Evolutionary conservation across 2,888 invertebrate species (phyloP).

Genomic region (Cataglyphis livida): DNA sequence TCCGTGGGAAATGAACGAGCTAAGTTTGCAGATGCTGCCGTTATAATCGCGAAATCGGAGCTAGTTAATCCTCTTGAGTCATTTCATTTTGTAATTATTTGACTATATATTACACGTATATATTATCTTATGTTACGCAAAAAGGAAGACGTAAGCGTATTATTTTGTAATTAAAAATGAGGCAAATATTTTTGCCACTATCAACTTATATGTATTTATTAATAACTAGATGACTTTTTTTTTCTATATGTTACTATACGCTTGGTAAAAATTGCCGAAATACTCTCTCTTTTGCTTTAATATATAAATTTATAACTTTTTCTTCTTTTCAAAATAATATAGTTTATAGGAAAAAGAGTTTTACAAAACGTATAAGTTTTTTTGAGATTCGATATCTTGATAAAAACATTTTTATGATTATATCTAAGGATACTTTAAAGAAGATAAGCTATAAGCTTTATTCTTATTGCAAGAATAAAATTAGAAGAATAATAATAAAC

Average conservation of each 20-base stretch:
- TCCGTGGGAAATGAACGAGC: neutral
- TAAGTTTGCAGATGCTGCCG: neutral
- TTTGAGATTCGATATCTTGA: neutral
- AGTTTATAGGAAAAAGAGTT: neutral
- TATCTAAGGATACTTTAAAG: neutral
- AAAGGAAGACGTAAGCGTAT: neutral
- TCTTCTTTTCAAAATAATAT: neutral
- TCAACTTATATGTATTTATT: neutral
- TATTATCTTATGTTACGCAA: neutral
- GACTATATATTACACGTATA: neutral
- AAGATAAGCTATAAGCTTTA: neutral
- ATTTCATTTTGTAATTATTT: neutral
- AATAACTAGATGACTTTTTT: neutral
- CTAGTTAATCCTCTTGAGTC: neutral
- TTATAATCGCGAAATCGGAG: conserved; percentile 8
- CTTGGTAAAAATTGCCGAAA: neutral
- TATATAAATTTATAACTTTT: neutral
- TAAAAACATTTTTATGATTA: neutral
- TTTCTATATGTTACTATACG: neutral
- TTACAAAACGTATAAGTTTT: neutral
- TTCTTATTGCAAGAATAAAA: neutral
- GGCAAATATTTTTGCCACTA: neutral
- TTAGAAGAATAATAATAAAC: neutral
- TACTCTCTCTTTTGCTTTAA: neutral
- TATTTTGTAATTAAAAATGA: conserved; percentile 1